Conservation (phyloP, 2,888 invertebrate genomes). For the Stenodera caucasica region DNA sequence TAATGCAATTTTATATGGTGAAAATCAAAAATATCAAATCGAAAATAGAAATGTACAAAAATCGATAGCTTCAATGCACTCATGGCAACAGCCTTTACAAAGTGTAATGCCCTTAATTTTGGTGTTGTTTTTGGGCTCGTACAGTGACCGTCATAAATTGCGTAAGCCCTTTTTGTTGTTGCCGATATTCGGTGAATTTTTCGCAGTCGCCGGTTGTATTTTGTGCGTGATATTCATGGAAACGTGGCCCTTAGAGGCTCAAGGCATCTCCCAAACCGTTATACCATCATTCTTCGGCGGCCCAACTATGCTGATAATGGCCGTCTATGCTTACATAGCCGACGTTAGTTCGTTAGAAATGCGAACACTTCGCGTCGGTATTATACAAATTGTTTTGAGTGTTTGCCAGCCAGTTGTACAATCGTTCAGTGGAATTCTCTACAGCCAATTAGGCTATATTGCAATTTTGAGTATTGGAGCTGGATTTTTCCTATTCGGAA, state of each 20-base stretch:
- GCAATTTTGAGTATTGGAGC: constrained; percentile 45
- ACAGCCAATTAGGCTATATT: constrained; percentile 45
- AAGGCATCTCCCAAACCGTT: constrained; percentile 60
- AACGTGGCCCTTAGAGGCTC: constrained; percentile 59
- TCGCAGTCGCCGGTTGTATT: constrained; percentile 59
- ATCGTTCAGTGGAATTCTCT: constrained; percentile 46
- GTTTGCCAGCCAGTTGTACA: constrained; percentile 43
- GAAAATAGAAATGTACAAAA: constrained; percentile 56
- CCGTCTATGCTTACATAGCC: constrained; percentile 52
- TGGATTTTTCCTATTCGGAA: constrained; percentile 41
- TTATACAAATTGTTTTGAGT: constrained; percentile 55
- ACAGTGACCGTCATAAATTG: constrained; percentile 52
- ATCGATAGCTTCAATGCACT: constrained; percentile 56
- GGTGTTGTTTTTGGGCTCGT: constrained; percentile 52
- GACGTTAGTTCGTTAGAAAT: constrained; percentile 59
- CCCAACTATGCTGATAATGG: constrained; percentile 55
- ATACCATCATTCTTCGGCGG: constrained; percentile 64
- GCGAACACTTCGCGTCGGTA: constrained; percentile 64
- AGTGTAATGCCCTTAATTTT: constrained; percentile 50
- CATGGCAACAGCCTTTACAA: constrained; percentile 49
- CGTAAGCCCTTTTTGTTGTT: constrained; percentile 53
- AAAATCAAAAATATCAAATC: constrained; percentile 44
- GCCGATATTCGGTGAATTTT: constrained; percentile 51
- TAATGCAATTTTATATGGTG: constrained; percentile 50
- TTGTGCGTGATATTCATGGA: constrained; percentile 60